Evolutionary conservation across 2,113 vertebrate species (phyloP).

Genomic region (Polypterus senegalus): DNA sequence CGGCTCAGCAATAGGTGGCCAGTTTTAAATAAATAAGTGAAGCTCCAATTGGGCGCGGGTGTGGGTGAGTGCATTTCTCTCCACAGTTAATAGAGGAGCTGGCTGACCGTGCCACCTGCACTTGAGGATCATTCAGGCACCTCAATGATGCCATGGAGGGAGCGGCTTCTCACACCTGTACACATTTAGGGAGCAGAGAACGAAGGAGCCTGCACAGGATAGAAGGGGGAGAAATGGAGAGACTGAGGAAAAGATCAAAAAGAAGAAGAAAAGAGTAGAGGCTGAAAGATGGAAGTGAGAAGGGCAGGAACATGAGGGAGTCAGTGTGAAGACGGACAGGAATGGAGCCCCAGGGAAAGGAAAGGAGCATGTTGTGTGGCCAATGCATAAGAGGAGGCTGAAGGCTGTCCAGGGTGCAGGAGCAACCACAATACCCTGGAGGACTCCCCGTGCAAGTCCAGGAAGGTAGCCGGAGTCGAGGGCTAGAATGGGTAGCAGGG

Average conservation of each 20-base stretch:
- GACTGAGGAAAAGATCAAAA: neutral
- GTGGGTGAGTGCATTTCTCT: constrained; percentile 19
- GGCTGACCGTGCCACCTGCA: neutral
- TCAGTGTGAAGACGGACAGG: neutral
- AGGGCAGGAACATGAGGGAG: neutral
- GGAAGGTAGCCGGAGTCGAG: too few relatives aligned
- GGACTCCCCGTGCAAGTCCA: too few relatives aligned
- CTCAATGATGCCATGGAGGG: too few relatives aligned
- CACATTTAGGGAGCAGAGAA: neutral
- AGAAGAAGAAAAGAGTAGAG: neutral
- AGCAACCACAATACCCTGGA: too few relatives aligned
- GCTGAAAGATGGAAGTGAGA: neutral
- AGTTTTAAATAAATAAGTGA: too few relatives aligned
- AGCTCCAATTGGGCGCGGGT: neutral
- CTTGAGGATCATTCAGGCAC: neutral
- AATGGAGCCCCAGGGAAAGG: neutral
- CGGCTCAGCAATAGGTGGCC: too few relatives aligned
- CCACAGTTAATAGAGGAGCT: too few relatives aligned
- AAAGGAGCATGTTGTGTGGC: neutral
- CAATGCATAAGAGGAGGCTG: neutral
- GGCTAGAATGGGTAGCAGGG: neutral
- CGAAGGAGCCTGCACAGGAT: neutral
- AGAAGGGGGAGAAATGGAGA: neutral
- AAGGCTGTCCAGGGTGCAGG: neutral
- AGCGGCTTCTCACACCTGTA: too few relatives aligned